A percentile compares a stretch with the other conserved stretches of the same genome.
Conservation (phyloP, 2,113 vertebrate species). For the Capra hircus region DNA sequence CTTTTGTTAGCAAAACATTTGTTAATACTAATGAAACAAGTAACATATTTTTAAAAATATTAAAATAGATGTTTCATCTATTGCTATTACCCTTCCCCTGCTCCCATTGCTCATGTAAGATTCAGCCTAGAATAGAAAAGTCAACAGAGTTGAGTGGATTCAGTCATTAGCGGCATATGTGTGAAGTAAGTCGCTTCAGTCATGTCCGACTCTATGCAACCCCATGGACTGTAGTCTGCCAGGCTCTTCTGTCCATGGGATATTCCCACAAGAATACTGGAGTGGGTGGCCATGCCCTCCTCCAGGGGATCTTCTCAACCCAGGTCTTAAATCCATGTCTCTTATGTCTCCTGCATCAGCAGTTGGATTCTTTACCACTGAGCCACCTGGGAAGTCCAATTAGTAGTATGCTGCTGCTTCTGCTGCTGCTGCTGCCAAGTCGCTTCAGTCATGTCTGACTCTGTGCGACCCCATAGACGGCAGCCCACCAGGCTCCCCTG, state of each 20-base stretch:
- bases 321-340: background rate
- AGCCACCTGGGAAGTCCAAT: background rate
- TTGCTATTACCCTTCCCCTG: background rate
- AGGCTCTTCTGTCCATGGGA: background rate
- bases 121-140: background rate
- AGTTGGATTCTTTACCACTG: background rate
- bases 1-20: background rate
- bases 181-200: background rate
- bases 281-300: background rate
- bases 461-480: accelerated
- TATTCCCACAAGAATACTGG: background rate
- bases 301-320: background rate
- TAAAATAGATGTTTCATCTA: background rate
- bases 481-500: too few relatives aligned
- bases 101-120: background rate
- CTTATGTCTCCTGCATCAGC: background rate
- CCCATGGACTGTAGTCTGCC: background rate
- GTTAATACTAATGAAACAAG: background rate
- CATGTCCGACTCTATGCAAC: background rate
- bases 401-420: background rate
- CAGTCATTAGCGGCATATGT: background rate
- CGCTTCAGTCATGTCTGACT: too few relatives aligned
- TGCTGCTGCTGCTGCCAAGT: too few relatives aligned
- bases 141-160: background rate
- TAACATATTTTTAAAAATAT: background rate